Base-by-base conservation (phyloP, 1,140 invertebrate species). In the Drosophila subobscura region DNA sequence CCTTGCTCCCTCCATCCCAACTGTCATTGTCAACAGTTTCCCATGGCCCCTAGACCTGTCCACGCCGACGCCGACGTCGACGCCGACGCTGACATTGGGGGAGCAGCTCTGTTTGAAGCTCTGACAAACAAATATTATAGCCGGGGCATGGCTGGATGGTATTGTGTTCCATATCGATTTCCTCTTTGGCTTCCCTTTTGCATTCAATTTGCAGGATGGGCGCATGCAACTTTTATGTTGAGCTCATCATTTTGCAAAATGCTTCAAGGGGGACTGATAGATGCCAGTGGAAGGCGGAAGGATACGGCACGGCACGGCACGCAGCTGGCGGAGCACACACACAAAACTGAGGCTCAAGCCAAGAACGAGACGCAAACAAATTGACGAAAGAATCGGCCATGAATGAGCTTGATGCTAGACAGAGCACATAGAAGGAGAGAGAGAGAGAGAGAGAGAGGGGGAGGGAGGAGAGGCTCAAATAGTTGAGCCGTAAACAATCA, bases 221-320 rank as follows among this genome's bases (percentile, higher is more conserved):
- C 65, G 1, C 73, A 42, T 72, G 74, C 65, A 77, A 71, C 42
- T 71, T 77, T 77, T 77, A 77, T 77, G 74, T 77, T 57, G 54
- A 77, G 73, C 74, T 77, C 74, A 77, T 77, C 74, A 77, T 77
- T 77, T 63, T 52, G 64, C 55, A 55, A 77, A 55, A 46, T 51
- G 45, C 60, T 72, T 29, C 1, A 8, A 10, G n/a, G 4, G 25
- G 23, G 2, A 23, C 12, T n/a, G 20, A 1, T 12, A 27, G 10
- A 59, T 6, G n/a, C 10, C 20, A n/a, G 46, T 8, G 46, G 27
- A 1, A 29, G 37, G 5, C 12, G 44, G n/a, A 20, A 42, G 50
- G 50, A 42, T 25, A 42, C 27, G 20, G 22, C 20, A 40, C 40
- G 45, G 37, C 27, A 22, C n/a, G 45, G 27, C 10, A 7, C 41